Evolutionary conservation across 2,888 invertebrate species (phyloP), one percentile per base, ranked within the genome.

Genomic region (Pristionchus entomophagus): DNA sequence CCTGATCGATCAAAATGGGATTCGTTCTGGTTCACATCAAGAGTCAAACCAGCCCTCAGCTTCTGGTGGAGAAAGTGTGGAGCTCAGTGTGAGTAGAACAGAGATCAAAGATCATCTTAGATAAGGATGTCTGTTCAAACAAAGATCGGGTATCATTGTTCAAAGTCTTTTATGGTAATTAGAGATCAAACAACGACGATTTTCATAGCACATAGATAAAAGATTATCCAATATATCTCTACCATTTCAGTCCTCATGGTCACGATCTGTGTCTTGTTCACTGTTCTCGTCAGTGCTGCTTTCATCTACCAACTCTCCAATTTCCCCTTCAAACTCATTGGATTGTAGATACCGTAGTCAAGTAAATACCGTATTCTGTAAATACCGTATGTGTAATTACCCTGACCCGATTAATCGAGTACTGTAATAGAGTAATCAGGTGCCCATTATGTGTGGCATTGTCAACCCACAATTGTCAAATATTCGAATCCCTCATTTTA

Each of bases 1-100:
- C 92, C 92, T 12, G 87, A 90, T 51, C 90, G 92, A 1, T 90
- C 91, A 38, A 86, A 83, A 38, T 89, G 90, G 89, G 89, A 91
- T 84, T 84, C 80, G 1, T 88, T 84, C 84, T 90, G 89, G 89
- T 87, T 87, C 59, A 86, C 86, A 14, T 89, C 89, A 4, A 86
- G 90, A 12, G 26, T 88, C 38, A 86, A 86, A 17, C 87, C 87
- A 6, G 49, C 59, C 17, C 38, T 85, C 49, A 77, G 84, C n/a
- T 88, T 89, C 73, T 91, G 89, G 78, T 92, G 92, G 91, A 73
- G 89, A 32, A 88, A 88, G 59, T 88, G 86, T 53, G 89, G 89
- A 73, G 80, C 73, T 29, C 87, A 88, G 82, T 84, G 86, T 84
- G 29, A 45, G 84, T 73, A 22, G 49, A 49, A 2, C 29, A 38